Conservation (phyloP, 2,113 vertebrate genomes). For the Chaenocephalus aceratus region DNA sequence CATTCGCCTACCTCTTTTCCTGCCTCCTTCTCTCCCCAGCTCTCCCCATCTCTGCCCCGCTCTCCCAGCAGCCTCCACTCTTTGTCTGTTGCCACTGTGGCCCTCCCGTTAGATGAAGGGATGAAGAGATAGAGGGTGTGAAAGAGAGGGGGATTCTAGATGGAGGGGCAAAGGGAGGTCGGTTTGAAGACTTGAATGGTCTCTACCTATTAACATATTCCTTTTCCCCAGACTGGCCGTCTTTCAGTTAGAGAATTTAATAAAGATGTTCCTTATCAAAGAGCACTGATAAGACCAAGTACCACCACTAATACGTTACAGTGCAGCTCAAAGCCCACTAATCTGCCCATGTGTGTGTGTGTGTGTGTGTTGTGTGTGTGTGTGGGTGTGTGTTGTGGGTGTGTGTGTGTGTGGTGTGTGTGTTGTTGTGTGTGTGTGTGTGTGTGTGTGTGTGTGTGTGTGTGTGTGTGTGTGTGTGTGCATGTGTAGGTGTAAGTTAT, state of each 20-base stretch:
- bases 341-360: constrained; percentile 39
- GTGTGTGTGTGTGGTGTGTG: too few relatives aligned
- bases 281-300: constrained; percentile 94
- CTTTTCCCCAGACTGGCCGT: constrained; percentile 87
- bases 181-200: constrained; percentile 79
- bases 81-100: constrained; percentile 71
- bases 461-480: constrained; percentile 58
- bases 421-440: constrained; percentile 71
- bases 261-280: constrained; percentile 98
- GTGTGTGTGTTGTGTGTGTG: constrained; percentile 15
- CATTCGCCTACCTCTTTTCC: constrained; percentile 63
- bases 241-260: constrained; percentile 95
- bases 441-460: constrained; percentile 60
- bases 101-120: constrained; percentile 68
- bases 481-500: constrained; percentile 21
- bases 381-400: constrained; percentile 47
- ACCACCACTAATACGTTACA: constrained; percentile 91
- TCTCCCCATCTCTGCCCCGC: constrained; percentile 58
- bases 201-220: constrained; percentile 91
- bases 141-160: constrained; percentile 55
- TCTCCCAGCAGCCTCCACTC: constrained; percentile 70
- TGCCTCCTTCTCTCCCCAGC: constrained; percentile 53
- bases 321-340: constrained; percentile 94
- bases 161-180: constrained; percentile 74
- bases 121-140: constrained; percentile 65